Percentiles rank a stretch among this genome's conserved stretches.
These are phyloP conservation scores for Synanthedon andrenaeformis DNA, from an alignment of 2,888 invertebrate genomes.

Conservation along the genomic window DNA sequence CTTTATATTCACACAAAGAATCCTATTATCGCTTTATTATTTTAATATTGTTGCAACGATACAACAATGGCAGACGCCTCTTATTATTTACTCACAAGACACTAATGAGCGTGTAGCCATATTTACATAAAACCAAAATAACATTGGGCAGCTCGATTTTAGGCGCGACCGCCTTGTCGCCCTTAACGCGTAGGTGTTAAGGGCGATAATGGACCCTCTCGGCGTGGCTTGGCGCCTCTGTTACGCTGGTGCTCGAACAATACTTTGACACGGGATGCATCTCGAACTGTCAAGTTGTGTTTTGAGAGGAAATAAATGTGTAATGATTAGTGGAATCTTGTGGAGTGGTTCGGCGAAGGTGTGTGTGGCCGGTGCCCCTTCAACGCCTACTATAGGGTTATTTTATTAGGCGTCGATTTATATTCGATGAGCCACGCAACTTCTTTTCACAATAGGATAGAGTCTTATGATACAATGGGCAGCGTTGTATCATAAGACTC, in stretches of 20 bases:
- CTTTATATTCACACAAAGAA: conserved; percentile 32
- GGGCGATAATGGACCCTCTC: background rate
- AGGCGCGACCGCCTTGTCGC: background rate
- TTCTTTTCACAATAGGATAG: background rate
- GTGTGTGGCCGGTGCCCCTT: conserved; percentile 29
- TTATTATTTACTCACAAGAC: conserved; percentile 47
- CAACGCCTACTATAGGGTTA: conserved; percentile 22
- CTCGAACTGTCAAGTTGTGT: conserved; percentile 49
- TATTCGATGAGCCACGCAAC: background rate
- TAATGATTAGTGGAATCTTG: conserved; percentile 45
- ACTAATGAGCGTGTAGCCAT: conserved; percentile 65
- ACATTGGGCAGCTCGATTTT: background rate
- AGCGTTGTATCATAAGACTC: too few species aligned
- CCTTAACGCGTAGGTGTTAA: background rate
- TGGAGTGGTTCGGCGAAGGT: conserved; percentile 40
- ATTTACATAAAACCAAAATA: conserved; percentile 26
- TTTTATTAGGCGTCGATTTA: conserved; percentile 30
- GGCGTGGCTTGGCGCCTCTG: conserved; percentile 1
- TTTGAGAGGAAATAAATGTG: conserved; percentile 62
- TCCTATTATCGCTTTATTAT: conserved; percentile 59
- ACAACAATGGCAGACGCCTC: conserved; percentile 38
- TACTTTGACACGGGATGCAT: conserved; percentile 58
- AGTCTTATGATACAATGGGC: too few species aligned
- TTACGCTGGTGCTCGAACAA: conserved; percentile 12
- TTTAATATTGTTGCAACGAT: conserved; percentile 63